phyloP scores from a whole-genome alignment of 1,140 invertebrate species.

The Heliconius hewitsoni region DNA sequence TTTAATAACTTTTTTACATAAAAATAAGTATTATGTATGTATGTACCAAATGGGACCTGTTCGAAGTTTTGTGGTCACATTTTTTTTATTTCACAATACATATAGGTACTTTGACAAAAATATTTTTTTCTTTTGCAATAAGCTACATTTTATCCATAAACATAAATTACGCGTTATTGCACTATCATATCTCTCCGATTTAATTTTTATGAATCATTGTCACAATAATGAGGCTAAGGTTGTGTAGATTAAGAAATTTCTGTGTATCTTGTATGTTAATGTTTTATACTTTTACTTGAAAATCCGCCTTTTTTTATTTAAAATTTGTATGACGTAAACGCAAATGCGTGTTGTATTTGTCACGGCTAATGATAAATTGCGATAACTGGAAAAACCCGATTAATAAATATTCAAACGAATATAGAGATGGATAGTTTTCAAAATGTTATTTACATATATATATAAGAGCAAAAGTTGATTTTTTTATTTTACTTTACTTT shows the following conservation, averaged over 20 bases:
- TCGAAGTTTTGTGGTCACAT: no score
- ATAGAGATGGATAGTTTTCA: no score
- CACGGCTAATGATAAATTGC: background rate
- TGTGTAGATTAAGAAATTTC: slow-evolving; percentile 3
- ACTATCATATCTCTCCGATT: background rate
- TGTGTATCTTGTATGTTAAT: background rate
- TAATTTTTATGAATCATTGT: slow-evolving; percentile 3
- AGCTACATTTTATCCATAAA: background rate
- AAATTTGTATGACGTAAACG: slow-evolving; percentile 4
- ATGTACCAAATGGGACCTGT: background rate
- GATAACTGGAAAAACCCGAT: background rate
- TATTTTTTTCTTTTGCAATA: background rate
- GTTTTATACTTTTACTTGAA: background rate
- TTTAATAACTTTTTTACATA: no score
- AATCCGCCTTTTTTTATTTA: background rate
- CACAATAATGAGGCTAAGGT: slow-evolving; percentile 10
- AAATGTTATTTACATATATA: no score
- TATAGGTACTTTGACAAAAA: no score
- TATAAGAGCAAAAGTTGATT: no score
- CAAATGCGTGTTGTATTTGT: background rate
- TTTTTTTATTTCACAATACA: no score
- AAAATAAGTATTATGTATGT: no score
- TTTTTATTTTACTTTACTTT: background rate
- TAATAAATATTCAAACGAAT: no score
- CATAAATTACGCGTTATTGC: background rate